These are phyloP conservation scores for Mya arenaria DNA, from an alignment of 1,140 invertebrate genomes.

Conservation along the genomic window DNA sequence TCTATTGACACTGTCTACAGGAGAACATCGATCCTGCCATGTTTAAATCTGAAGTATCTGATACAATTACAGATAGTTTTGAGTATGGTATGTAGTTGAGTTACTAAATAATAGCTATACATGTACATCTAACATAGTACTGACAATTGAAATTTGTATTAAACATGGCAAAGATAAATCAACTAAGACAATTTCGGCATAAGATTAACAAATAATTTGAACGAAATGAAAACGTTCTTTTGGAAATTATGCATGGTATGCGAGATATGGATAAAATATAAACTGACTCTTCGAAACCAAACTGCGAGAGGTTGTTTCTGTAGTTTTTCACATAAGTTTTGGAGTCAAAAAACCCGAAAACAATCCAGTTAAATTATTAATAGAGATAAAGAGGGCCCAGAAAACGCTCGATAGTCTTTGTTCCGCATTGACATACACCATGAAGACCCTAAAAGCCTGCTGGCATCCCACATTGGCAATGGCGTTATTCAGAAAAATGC, in stretches of 20 bases:
- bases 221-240: not conserved
- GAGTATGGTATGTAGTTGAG: not conserved
- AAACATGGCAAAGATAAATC: no score
- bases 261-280: not conserved
- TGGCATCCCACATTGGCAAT: no score
- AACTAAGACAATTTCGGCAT: not conserved
- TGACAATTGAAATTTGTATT: not conserved
- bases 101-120: not conserved
- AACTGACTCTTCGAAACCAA: not conserved
- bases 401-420: no score
- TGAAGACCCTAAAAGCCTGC: no score
- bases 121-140: no score
- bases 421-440: no score
- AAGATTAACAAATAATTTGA: no score
- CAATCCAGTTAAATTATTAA: not conserved
- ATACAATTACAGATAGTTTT: not conserved
- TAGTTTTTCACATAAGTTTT: not conserved
- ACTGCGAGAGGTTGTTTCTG: not conserved
- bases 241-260: not conserved
- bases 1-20: not conserved
- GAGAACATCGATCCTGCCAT: not conserved
- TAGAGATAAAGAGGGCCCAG: not conserved
- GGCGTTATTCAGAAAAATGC: no score
- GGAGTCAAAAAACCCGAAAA: no score
- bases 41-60: not conserved